A percentile compares a stretch with the other conserved stretches of the same genome.
Conservation (phyloP, 2,113 vertebrate species). For the Peucedramus taeniatus region DNA sequence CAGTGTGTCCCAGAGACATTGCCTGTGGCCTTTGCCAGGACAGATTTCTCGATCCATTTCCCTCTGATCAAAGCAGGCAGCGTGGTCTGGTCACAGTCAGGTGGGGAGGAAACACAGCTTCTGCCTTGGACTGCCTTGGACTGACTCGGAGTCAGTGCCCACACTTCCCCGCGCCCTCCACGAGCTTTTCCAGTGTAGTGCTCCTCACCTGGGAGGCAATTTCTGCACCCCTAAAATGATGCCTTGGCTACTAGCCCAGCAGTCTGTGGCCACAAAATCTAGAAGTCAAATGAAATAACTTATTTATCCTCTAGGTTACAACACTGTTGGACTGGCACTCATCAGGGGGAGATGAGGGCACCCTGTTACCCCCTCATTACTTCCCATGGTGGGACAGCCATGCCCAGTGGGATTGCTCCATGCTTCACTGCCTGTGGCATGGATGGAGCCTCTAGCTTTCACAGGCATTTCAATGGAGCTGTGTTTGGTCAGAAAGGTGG, state of each 20-base stretch:
- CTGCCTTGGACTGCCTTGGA: neutral
- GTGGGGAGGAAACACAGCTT: neutral
- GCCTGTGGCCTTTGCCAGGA: neutral
- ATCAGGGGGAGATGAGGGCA: neutral
- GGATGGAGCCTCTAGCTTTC: neutral
- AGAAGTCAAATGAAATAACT: neutral
- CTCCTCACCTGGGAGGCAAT: neutral
- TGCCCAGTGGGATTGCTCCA: neutral
- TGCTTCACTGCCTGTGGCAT: neutral
- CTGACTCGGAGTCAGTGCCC: neutral
- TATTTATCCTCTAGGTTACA: neutral
- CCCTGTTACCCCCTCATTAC: neutral
- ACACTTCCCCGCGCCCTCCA: neutral
- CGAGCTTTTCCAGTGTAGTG: fast-evolving
- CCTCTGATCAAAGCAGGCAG: neutral
- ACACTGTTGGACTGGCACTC: neutral
- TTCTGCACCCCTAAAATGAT: neutral
- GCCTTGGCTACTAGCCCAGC: neutral
- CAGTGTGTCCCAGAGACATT: neutral
- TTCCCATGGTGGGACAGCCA: neutral
- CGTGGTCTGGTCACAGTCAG: neutral
- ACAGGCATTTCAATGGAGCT: neutral
- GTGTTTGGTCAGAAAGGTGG: neutral
- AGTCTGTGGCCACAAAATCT: neutral
- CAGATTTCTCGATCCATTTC: neutral